phyloP scores from a whole-genome alignment of 2,797 vertebrate genomes.

The Lepilemur septentrionalis region DNA sequence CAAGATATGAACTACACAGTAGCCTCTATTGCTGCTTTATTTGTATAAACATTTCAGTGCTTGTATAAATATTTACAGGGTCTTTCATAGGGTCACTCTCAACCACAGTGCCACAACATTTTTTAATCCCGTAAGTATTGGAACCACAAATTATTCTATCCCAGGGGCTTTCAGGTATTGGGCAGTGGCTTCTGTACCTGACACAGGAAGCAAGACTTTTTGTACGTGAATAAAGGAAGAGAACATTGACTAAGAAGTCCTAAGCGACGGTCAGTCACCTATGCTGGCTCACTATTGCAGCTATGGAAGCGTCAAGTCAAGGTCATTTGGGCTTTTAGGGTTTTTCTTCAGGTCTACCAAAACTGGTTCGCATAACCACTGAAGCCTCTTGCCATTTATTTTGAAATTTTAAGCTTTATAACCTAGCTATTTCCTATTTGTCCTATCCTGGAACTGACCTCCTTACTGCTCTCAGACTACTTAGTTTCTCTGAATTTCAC shows the following conservation, averaged over 20 bases:
- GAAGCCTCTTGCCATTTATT: background rate
- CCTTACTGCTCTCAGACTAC: background rate
- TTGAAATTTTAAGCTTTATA: background rate
- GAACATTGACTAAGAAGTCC: background rate
- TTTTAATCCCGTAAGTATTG: background rate
- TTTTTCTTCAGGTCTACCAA: background rate
- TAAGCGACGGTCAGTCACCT: background rate
- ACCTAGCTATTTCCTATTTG: background rate
- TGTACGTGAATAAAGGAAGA: background rate
- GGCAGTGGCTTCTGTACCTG: background rate
- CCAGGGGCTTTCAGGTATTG: background rate
- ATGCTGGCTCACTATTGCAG: background rate
- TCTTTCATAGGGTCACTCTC: background rate
- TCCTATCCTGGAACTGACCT: background rate
- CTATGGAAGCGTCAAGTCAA: background rate
- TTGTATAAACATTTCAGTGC: background rate
- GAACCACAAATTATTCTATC: background rate
- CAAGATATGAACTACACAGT: background rate
- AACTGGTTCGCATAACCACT: background rate
- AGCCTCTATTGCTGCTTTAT: background rate
- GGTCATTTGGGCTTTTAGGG: background rate
- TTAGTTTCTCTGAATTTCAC: background rate
- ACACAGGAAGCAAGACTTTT: background rate
- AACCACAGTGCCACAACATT: background rate
- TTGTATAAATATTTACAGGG: constrained; percentile 30